A percentile compares a stretch with the other conserved stretches of the same genome.
Conservation (phyloP, 2,888 invertebrate genomes). For the Agrochola circellaris region DNA sequence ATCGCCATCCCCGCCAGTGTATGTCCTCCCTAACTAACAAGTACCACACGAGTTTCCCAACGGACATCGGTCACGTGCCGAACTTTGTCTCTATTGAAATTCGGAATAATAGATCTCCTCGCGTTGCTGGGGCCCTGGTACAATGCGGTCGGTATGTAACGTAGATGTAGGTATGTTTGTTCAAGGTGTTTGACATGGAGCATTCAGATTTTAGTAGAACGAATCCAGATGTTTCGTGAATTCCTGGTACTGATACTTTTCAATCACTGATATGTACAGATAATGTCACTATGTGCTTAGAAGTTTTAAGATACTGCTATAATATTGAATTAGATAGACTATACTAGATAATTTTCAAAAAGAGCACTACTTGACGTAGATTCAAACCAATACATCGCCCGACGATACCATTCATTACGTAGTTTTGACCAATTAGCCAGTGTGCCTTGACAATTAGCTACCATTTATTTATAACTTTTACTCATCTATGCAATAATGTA, state of each 20-base stretch:
- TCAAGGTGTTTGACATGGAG: slow-evolving; percentile 22
- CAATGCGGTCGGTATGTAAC: slow-evolving; percentile 24
- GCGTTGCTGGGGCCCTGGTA: slow-evolving; percentile 56
- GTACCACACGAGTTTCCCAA: slow-evolving; percentile 44
- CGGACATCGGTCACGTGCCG: slow-evolving; percentile 62
- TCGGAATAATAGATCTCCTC: slow-evolving; percentile 63
- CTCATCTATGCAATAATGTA: too few relatives aligned
- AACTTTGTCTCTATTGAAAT: slow-evolving; percentile 66
- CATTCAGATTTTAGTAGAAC: slow-evolving; percentile 24
- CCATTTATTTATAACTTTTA: too few relatives aligned
- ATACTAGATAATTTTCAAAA: too few relatives aligned
- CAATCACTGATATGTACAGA: too few relatives aligned
- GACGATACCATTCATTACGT: too few relatives aligned
- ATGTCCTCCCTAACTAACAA: slow-evolving; percentile 37
- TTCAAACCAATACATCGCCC: too few relatives aligned
- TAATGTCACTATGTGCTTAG: too few relatives aligned
- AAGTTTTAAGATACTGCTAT: too few relatives aligned
- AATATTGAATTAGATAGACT: too few relatives aligned
- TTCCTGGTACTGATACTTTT: slow-evolving; percentile 3
- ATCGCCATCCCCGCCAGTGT: slow-evolving; percentile 21
- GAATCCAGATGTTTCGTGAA: slow-evolving; percentile 3
- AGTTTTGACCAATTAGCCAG: too few relatives aligned
- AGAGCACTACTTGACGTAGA: too few relatives aligned
- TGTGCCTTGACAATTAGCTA: too few relatives aligned
- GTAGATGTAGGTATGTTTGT: slow-evolving; percentile 24